A percentile compares a stretch with the other conserved stretches of the same genome.
These are phyloP conservation scores for Desmophyllum pertusum DNA, from an alignment of 92 coral and sea anemone genomes.

Conservation along the genomic window DNA sequence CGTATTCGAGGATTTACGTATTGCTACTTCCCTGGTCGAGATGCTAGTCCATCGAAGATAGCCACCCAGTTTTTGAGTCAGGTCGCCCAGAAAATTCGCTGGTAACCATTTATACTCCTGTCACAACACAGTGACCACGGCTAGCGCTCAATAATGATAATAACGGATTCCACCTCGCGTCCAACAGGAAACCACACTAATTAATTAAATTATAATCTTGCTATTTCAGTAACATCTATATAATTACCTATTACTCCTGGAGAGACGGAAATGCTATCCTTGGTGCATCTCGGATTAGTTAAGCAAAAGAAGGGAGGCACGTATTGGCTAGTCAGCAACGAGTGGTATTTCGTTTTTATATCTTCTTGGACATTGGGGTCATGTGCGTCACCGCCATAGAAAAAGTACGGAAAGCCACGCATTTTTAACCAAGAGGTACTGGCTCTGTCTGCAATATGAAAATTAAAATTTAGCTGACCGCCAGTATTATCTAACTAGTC, in stretches of 20 bases:
- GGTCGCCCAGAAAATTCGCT: no score
- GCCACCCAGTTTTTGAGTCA: no score
- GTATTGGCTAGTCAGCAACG: not conserved
- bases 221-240: not conserved
- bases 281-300: not conserved
- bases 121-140: no score
- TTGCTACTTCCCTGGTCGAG: no score
- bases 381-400: conserved; percentile 1
- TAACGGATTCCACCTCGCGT: not conserved
- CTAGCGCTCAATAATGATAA: no score
- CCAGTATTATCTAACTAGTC: no score
- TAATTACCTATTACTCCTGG: conserved; percentile 2
- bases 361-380: not conserved
- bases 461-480: no score
- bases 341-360: not conserved
- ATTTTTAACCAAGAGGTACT: not conserved
- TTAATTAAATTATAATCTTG: not conserved
- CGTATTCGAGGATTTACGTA: no score
- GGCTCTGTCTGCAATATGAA: not conserved
- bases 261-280: not conserved
- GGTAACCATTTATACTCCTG: no score
- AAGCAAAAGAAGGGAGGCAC: not conserved
- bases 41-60: no score
- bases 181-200: not conserved
- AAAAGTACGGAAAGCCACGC: not conserved